Conservation (phyloP, 2,113 vertebrate species). For the Murina feae region DNA sequence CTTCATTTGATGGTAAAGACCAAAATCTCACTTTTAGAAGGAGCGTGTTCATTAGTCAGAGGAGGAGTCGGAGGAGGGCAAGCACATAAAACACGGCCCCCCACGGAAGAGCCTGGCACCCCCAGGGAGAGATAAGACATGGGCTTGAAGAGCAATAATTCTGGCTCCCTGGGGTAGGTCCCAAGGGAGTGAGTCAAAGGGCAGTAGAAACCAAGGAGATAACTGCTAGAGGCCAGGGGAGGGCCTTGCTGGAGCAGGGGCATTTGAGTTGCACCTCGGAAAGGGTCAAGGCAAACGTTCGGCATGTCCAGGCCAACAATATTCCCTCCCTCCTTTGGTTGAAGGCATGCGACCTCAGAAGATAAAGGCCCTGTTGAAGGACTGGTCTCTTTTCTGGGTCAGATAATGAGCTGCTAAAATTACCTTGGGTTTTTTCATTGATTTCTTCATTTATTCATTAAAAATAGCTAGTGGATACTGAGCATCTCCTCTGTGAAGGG, state of each 20-base stretch:
- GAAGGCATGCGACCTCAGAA: background rate
- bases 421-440: conserved; percentile 48
- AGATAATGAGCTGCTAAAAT: conserved; percentile 14
- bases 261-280: background rate
- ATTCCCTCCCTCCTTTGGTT: background rate
- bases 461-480: conserved; percentile 37
- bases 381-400: conserved; percentile 13
- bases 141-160: too few relatives aligned
- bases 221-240: background rate
- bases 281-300: background rate
- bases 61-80: background rate
- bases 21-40: conserved; percentile 26
- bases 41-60: background rate
- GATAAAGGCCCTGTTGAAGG: background rate
- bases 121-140: fast-evolving
- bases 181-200: background rate
- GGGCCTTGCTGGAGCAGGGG: too few relatives aligned
- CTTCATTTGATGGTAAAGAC: background rate
- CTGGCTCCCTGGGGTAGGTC: fast-evolving
- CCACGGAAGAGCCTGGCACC: background rate
- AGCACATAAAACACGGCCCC: background rate
- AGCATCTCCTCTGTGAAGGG: conserved; percentile 38
- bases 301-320: background rate
- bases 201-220: background rate
- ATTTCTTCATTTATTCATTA: conserved; percentile 64